Evolutionary conservation across 2,113 vertebrate species (phyloP).

Genomic region (Gnathonemus echidnorhynchus): DNA sequence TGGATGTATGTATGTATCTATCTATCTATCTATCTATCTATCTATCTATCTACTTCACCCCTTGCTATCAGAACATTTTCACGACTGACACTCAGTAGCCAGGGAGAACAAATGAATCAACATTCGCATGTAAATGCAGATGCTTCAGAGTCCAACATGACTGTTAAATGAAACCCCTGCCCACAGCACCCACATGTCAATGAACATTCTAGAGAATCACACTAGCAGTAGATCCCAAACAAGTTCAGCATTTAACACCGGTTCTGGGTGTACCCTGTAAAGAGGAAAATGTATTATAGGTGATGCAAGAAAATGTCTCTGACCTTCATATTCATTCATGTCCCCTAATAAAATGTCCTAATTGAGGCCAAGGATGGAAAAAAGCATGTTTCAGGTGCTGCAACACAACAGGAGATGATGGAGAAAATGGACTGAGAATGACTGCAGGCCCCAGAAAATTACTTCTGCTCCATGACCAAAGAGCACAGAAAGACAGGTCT

Average conservation of each 20-base stretch:
- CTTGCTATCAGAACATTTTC: not conserved
- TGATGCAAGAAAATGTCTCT: not conserved
- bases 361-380: conserved; percentile 15
- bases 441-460: not conserved
- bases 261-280: not conserved
- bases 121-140: not conserved
- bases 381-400: not conserved
- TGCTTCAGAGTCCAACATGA: not conserved
- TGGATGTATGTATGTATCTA: not conserved
- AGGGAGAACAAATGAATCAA: not conserved
- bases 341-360: conserved; percentile 16
- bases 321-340: conserved; percentile 5
- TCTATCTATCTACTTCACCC: not conserved
- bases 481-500: not conserved
- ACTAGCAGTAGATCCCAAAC: not conserved
- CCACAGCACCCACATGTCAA: not conserved
- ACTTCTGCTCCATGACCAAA: not conserved
- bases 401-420: conserved; percentile 5
- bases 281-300: not conserved
- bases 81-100: not conserved
- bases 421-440: not conserved
- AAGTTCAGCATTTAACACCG: not conserved
- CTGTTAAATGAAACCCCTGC: not conserved
- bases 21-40: too few species aligned
- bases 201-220: not conserved